Conservation (phyloP, 2,797 vertebrate genomes). For the Ptychobarbus kaznakovi region DNA sequence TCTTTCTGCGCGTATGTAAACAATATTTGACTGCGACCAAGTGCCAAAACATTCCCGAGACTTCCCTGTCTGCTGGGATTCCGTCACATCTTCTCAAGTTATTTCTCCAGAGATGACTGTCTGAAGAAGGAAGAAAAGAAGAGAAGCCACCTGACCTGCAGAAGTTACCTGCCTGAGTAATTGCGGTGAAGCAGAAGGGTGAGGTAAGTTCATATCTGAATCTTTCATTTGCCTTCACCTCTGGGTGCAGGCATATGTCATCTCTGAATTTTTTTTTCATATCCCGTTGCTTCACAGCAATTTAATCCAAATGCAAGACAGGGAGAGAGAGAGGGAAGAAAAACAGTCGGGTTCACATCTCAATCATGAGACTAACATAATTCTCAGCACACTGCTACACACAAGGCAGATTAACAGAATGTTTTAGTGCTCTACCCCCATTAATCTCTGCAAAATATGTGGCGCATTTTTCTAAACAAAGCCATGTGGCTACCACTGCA, state of each 20-base stretch:
- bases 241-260: constrained; percentile 58
- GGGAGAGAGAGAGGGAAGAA: constrained; percentile 59
- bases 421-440: constrained; percentile 53
- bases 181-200: constrained; percentile 56
- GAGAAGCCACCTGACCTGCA: constrained; percentile 72
- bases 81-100: constrained; percentile 50
- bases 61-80: constrained; percentile 45
- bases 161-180: constrained; percentile 66
- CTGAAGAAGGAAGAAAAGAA: constrained; percentile 66
- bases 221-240: constrained; percentile 54
- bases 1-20: constrained; percentile 63
- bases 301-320: constrained; percentile 68
- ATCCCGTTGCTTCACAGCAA: constrained; percentile 64
- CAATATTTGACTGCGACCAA: constrained; percentile 68
- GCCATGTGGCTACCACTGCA: constrained; percentile 37
- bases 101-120: constrained; percentile 75
- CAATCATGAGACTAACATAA: constrained; percentile 80
- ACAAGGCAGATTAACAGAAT: constrained; percentile 72
- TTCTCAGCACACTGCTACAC: constrained; percentile 69
- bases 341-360: constrained; percentile 73
- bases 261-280: constrained; percentile 65
- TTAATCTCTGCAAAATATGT: constrained; percentile 51
- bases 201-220: constrained; percentile 64
- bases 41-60: constrained; percentile 63
- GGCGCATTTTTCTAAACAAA: constrained; percentile 24